phyloP scores from a whole-genome alignment of 2,797 vertebrate genomes.

The Champsocephalus gunnari region DNA sequence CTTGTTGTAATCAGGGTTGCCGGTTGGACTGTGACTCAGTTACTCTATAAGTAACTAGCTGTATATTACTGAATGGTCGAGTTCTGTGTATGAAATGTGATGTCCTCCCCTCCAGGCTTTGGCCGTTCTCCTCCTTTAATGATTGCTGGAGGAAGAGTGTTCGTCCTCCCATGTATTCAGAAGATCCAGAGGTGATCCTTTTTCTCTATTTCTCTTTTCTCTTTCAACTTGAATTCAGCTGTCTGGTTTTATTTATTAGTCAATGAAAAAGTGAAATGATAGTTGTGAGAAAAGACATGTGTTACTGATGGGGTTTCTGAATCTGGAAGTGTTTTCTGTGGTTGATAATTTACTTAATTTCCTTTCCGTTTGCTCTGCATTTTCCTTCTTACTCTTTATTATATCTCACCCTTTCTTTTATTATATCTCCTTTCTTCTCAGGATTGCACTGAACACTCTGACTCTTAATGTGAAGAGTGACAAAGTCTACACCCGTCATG shows the following conservation, averaged over 20 bases:
- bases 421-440: slow-evolving; percentile 57
- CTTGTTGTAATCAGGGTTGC: slow-evolving; percentile 4
- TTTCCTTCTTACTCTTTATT: slow-evolving; percentile 9
- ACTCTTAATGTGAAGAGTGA: slow-evolving; percentile 97
- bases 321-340: not conserved
- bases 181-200: slow-evolving; percentile 90
- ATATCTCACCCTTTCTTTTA: not conserved
- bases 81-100: slow-evolving; percentile 31
- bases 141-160: slow-evolving; percentile 94
- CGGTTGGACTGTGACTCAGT: not conserved
- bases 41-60: not conserved
- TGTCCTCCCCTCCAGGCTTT: slow-evolving; percentile 84
- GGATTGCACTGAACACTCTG: slow-evolving; percentile 94
- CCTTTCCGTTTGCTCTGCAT: not conserved
- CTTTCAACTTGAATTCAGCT: not conserved
- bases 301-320: not conserved
- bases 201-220: not conserved
- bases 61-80: slow-evolving; percentile 12
- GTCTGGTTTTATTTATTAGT: not conserved
- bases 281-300: not conserved
- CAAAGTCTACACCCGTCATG: slow-evolving; percentile 95
- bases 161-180: slow-evolving; percentile 93
- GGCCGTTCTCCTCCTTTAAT: slow-evolving; percentile 93
- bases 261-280: not conserved
- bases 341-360: slow-evolving; percentile 11